A percentile compares a stretch with the other conserved stretches of the same genome.
These are phyloP conservation scores for Drepana arcuata DNA, from an alignment of 1,140 invertebrate species.

Conservation along the genomic window DNA sequence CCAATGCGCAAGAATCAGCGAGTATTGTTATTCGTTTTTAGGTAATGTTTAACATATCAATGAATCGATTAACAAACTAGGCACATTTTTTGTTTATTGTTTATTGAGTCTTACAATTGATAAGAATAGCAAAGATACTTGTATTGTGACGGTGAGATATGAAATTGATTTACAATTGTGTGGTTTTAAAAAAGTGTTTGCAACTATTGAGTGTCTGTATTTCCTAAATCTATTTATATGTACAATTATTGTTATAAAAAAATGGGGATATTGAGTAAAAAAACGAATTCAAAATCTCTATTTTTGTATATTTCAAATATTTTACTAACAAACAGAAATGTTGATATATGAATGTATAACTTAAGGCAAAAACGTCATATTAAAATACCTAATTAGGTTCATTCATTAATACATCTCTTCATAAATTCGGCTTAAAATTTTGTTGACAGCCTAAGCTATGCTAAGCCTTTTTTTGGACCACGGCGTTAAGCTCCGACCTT, in stretches of 20 bases:
- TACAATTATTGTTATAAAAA: no score
- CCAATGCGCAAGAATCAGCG: neutral
- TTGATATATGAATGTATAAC: neutral
- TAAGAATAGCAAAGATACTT: no score
- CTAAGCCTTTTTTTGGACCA: constrained; percentile 4
- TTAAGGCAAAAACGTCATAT: neutral
- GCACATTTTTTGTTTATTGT: no score
- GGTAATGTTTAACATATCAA: neutral
- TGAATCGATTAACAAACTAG: neutral
- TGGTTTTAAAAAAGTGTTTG: neutral
- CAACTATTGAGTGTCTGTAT: no score
- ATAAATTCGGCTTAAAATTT: no score
- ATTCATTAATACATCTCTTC: neutral
- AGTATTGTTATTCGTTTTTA: neutral
- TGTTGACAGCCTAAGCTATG: no score
- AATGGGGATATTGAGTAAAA: no score
- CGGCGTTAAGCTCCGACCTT: constrained; percentile 14
- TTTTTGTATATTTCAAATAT: neutral
- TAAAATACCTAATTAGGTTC: neutral
- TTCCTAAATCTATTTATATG: no score
- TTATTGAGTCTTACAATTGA: no score
- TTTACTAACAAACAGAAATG: neutral
- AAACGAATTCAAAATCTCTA: no score
- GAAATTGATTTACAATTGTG: neutral
- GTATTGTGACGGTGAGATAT: no score